A percentile compares a stretch with the other conserved stretches of the same genome.
These are phyloP conservation scores for Neopipo cinnamomea DNA, from an alignment of 2,113 vertebrate genomes.

Conservation along the genomic window DNA sequence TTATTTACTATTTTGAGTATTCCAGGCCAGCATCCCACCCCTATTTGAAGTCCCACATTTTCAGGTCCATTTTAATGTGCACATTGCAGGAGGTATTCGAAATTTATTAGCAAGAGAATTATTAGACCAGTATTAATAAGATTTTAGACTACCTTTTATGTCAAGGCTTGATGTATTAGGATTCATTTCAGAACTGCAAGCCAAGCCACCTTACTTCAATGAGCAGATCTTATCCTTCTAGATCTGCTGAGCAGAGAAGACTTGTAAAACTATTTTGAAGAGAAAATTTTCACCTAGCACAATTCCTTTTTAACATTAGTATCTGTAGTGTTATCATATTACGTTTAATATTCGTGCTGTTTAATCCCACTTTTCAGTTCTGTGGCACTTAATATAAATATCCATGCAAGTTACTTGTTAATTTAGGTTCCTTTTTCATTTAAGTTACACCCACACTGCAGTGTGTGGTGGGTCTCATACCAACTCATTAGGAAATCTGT, in stretches of 20 bases:
- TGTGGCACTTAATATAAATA: constrained; percentile 4
- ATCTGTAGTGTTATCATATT: not conserved
- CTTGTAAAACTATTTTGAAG: not conserved
- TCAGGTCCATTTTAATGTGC: not conserved
- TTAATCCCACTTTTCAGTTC: not conserved
- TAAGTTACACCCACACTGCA: constrained; percentile 34
- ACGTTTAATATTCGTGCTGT: not conserved
- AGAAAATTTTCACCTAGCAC: not conserved
- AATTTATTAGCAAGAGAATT: not conserved
- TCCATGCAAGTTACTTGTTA: not conserved
- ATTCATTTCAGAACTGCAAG: not conserved
- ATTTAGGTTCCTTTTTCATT: constrained; percentile 32
- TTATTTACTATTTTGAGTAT: not conserved
- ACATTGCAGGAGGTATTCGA: not conserved
- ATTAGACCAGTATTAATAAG: not conserved
- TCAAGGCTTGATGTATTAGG: not conserved
- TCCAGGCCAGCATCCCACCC: not conserved
- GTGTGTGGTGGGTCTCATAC: constrained; percentile 63
- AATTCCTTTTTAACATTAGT: not conserved
- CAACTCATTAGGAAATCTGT: constrained; percentile 71
- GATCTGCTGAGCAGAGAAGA: not conserved
- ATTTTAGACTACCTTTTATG: not conserved
- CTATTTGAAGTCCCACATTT: not conserved
- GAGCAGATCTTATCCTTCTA: not conserved
- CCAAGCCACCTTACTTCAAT: not conserved